Base-by-base conservation (phyloP, 2,888 invertebrate genomes). In the Orgyia antiqua region DNA sequence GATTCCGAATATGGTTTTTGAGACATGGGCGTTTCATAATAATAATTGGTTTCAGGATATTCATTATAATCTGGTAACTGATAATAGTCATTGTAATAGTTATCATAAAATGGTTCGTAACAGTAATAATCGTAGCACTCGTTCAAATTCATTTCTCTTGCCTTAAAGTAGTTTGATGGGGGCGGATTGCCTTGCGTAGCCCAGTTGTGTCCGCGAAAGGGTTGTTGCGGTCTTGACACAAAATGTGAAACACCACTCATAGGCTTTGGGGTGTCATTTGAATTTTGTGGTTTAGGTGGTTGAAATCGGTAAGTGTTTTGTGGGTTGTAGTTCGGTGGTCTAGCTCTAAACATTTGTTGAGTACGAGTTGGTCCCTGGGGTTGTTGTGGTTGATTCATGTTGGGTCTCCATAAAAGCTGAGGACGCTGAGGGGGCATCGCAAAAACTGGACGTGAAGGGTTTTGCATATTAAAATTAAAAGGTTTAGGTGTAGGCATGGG, bases 111-210 rank as follows among this genome's bases (percentile, higher is more conserved):
- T 6, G 20, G 20, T 9, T 20, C 20, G 20, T 20, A 20, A 4
- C 6, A 6, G 20, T 20, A 21, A 8, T 17, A 18, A 9, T 9
- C 28, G 20, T 27, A 24, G 25, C 25, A 39, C 10, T 46, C 27
- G 24, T 43, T 47, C 11, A 43, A 33, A 33, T 54, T 48, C 10
- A 46, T 19, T 24, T 51, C 48, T 0, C 39, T 26, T 7, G 39
- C 34, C 34, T n/a, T n/a, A n/a, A n/a, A n/a, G n/a, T n/a, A n/a
- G n/a, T n/a, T n/a, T n/a, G n/a, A n/a, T n/a, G n/a, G 49, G 0
- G 47, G 45, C 11, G 53, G 48, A 27, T 52, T 51, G 0, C 46
- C 48, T 1, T 12, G 31, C 24, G 23, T 43, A 9, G 18, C n/a
- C 51, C 49, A 51, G 31, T 53, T 39, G 15, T 45, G 42, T 1